Conservation (phyloP, 2,797 vertebrate genomes). For the Tapera naevia region DNA sequence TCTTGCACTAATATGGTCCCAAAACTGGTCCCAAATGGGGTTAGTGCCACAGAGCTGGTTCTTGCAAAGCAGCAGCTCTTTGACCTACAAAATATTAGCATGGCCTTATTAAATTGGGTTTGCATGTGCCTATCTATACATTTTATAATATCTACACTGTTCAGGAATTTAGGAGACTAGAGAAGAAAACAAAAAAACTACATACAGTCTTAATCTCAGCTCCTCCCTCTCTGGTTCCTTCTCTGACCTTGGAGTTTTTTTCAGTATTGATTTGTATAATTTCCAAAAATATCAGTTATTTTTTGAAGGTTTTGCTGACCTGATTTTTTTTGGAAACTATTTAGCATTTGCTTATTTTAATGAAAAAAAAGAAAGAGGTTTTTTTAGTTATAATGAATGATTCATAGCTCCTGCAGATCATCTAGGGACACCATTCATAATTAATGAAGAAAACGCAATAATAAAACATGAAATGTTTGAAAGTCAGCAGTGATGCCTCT, state of each 20-base stretch:
- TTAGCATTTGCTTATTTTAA: not conserved
- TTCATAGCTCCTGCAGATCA: constrained; percentile 27
- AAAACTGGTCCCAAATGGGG: not conserved
- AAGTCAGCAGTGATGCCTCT: constrained; percentile 1
- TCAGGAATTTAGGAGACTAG: not conserved
- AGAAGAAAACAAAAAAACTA: not conserved
- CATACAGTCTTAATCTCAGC: not conserved
- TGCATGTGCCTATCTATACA: not conserved
- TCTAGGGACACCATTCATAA: constrained; percentile 9
- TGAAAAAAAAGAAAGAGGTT: not conserved
- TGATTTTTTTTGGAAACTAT: not conserved
- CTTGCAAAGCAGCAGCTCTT: not conserved
- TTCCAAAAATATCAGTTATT: not conserved
- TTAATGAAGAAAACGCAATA: constrained; percentile 43
- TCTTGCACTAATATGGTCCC: not conserved
- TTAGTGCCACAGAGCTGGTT: not conserved
- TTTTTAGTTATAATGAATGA: constrained; percentile 32
- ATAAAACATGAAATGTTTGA: constrained; percentile 38
- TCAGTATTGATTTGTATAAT: not conserved
- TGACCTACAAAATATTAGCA: not conserved
- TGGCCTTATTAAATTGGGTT: not conserved
- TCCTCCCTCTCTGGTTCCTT: not conserved
- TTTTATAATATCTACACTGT: not conserved
- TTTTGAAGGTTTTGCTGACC: not conserved
- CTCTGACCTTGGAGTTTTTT: not conserved